phyloP scores from a whole-genome alignment of 2,113 vertebrate species.

The Podilymbus podiceps region DNA sequence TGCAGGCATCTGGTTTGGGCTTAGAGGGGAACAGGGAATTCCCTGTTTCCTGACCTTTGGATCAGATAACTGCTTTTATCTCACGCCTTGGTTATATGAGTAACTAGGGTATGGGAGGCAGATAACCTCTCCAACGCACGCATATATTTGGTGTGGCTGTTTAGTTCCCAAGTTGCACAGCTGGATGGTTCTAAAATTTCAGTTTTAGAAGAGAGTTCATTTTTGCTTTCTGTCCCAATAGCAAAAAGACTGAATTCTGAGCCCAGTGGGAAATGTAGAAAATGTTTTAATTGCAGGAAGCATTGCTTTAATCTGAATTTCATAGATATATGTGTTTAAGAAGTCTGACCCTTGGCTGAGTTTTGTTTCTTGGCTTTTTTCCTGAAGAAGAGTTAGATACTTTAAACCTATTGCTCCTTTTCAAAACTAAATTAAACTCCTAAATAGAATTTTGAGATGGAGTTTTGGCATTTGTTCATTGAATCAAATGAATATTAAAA shows the following conservation, averaged over 20 bases:
- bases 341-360: conserved; percentile 31
- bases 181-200: neutral
- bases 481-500: conserved; percentile 53
- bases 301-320: neutral
- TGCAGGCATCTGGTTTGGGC: neutral
- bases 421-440: conserved; percentile 43
- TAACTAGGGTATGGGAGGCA: neutral
- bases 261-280: neutral
- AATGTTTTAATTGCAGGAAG: conserved; percentile 31
- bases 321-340: neutral
- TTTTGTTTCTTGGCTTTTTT: neutral
- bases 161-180: neutral
- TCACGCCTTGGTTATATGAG: neutral
- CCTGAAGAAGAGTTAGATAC: neutral
- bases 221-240: neutral
- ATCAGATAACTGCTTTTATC: neutral
- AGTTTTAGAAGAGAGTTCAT: neutral
- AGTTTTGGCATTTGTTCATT: conserved; percentile 22
- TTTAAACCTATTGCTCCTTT: conserved; percentile 32
- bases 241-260: neutral
- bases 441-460: conserved; percentile 13
- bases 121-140: neutral
- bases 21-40: neutral
- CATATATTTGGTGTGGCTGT: neutral
- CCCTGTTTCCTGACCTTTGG: neutral